Percentiles rank a stretch among this genome's conserved stretches.
phyloP scores from a whole-genome alignment of 2,888 invertebrate species.

The Phytoseiulus persimilis region DNA sequence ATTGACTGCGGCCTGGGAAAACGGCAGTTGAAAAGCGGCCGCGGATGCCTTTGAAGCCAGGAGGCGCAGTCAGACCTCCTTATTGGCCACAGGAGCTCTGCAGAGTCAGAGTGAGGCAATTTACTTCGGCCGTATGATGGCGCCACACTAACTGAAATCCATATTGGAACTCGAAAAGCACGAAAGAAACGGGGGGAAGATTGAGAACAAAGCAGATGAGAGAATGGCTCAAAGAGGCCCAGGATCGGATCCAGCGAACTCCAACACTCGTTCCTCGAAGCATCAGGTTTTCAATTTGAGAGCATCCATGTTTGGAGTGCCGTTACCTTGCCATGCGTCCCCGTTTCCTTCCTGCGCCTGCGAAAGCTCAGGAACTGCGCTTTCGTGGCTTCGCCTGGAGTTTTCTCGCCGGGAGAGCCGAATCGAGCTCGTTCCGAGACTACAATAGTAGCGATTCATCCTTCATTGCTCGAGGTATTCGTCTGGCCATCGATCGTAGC shows the following conservation, averaged over 20 bases:
- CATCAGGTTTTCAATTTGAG: neutral
- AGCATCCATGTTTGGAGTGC: neutral
- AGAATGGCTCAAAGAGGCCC: too few relatives aligned
- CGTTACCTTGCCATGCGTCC: neutral
- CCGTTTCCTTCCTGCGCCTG: neutral
- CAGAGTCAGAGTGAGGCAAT: neutral
- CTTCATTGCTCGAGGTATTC: too few relatives aligned
- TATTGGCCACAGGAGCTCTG: neutral
- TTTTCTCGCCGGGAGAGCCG: too few relatives aligned
- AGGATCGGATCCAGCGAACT: neutral
- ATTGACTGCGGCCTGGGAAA: neutral
- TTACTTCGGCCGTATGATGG: neutral
- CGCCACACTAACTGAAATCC: neutral
- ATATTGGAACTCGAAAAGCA: neutral
- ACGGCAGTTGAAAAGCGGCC: neutral
- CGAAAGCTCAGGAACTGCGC: neutral
- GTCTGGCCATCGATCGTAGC: too few relatives aligned
- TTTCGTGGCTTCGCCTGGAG: neutral
- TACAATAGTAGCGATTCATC: too few relatives aligned
- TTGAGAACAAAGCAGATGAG: neutral
- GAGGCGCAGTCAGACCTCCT: neutral
- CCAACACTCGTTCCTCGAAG: neutral
- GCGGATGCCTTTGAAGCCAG: neutral
- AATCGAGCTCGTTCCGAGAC: too few relatives aligned
- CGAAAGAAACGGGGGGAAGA: neutral